A percentile compares a stretch with the other conserved stretches of the same genome.
phyloP scores from a whole-genome alignment of 1,140 invertebrate species.

The Drosophila subpulchrella region DNA sequence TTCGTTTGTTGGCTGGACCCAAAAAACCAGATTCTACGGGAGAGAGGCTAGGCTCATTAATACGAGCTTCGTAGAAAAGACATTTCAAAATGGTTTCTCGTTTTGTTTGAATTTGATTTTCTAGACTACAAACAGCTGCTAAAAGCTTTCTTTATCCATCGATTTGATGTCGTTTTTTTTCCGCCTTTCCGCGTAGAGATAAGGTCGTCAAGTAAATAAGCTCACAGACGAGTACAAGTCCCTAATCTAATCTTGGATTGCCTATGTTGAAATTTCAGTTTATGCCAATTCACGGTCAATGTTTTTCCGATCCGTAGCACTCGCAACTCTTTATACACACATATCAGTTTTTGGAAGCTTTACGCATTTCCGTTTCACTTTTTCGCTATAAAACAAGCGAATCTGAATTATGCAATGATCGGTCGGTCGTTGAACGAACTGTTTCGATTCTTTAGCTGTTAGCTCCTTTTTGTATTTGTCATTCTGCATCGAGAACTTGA shows the following conservation, averaged over 20 bases:
- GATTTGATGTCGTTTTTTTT: slow-evolving; percentile 33
- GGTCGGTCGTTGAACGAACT: slow-evolving; percentile 70
- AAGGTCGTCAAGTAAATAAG: slow-evolving; percentile 48
- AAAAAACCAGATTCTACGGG: slow-evolving; percentile 42
- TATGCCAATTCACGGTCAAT: slow-evolving; percentile 76
- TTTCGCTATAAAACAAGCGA: slow-evolving; percentile 17
- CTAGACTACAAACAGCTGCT: slow-evolving; percentile 37
- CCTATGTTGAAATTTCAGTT: slow-evolving; percentile 45
- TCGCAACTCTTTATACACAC: slow-evolving; percentile 9
- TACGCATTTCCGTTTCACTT: slow-evolving; percentile 65
- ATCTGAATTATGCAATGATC: slow-evolving; percentile 68
- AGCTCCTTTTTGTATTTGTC: slow-evolving; percentile 30
- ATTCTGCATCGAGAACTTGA: slow-evolving; percentile 29
- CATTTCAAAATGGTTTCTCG: slow-evolving; percentile 34
- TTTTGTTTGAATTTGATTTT: slow-evolving; percentile 23
- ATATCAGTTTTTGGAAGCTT: slow-evolving; percentile 13
- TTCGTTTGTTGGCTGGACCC: slow-evolving; percentile 8
- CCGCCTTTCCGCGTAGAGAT: slow-evolving; percentile 50
- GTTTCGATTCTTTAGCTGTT: slow-evolving; percentile 6
- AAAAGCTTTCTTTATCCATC: slow-evolving; percentile 42
- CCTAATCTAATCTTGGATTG: slow-evolving; percentile 58
- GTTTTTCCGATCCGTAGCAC: slow-evolving; percentile 50
- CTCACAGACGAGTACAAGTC: slow-evolving; percentile 5
- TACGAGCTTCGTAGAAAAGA: slow-evolving; percentile 25
- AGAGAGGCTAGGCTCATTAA: slow-evolving; percentile 17